These are phyloP conservation scores for Hemitrygon akajei DNA, from an alignment of 2,797 vertebrate species.

Conservation along the genomic window DNA sequence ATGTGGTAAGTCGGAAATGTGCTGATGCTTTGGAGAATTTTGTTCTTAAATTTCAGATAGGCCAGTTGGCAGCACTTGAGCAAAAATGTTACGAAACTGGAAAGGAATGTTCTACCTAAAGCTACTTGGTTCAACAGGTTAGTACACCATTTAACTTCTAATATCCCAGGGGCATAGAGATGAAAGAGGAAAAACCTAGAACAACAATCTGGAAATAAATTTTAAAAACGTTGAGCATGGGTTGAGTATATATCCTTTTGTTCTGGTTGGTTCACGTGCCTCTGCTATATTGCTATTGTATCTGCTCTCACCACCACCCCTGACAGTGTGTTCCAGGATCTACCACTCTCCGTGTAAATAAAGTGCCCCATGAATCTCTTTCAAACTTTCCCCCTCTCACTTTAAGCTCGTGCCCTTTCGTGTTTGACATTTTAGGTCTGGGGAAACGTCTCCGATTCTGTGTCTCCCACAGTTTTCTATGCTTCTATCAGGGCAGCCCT, in stretches of 20 bases:
- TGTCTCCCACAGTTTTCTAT: too few species aligned
- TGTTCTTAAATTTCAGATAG: neutral
- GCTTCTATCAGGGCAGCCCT: too few species aligned
- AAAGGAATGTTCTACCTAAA: neutral
- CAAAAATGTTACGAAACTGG: constrained; percentile 4
- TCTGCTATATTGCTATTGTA: too few species aligned
- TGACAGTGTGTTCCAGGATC: too few species aligned
- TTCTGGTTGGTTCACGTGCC: too few species aligned
- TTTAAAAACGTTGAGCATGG: neutral
- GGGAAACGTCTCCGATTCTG: too few species aligned
- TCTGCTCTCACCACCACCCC: too few species aligned
- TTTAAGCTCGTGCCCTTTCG: too few species aligned
- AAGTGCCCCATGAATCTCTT: too few species aligned
- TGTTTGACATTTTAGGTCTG: too few species aligned
- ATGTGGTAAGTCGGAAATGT: neutral
- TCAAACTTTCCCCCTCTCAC: too few species aligned
- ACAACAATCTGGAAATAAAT: neutral
- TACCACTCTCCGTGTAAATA: too few species aligned
- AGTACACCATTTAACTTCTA: neutral
- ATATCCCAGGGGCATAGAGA: neutral
- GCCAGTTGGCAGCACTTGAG: neutral
- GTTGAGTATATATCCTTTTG: neutral
- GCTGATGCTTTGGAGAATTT: neutral
- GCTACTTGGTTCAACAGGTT: neutral
- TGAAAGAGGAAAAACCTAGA: neutral